Percentiles rank a stretch among this genome's conserved stretches.
Evolutionary conservation across 2,113 vertebrate species (phyloP).

Genomic region (Illadopsis cleaveri): DNA sequence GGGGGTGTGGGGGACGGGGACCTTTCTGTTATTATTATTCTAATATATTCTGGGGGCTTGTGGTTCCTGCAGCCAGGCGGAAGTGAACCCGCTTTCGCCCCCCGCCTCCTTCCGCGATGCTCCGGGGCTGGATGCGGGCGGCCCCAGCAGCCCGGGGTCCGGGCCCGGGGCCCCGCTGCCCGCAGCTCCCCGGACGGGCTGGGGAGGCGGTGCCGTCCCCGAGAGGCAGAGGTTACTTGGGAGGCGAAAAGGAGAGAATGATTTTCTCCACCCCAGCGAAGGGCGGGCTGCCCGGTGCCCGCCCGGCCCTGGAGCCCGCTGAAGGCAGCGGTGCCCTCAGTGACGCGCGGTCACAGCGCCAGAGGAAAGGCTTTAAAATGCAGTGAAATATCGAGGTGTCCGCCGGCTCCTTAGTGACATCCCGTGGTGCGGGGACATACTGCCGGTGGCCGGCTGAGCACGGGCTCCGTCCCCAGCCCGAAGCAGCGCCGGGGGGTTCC

Average conservation of each 20-base stretch:
- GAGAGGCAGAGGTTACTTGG: background rate
- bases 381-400: background rate
- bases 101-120: constrained; percentile 53
- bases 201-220: background rate
- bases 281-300: background rate
- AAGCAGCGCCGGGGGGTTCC: background rate
- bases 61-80: constrained; percentile 78
- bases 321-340: background rate
- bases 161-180: background rate
- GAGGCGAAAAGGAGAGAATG: no score
- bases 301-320: background rate
- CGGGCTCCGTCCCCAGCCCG: no score
- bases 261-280: background rate
- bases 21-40: constrained; percentile 2
- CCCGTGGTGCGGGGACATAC: background rate
- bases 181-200: background rate
- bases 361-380: background rate
- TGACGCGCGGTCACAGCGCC: background rate
- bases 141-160: background rate
- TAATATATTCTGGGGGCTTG: constrained; percentile 63
- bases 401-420: constrained; percentile 37
- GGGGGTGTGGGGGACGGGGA: background rate
- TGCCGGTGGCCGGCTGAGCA: background rate
- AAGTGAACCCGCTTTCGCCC: constrained; percentile 73
- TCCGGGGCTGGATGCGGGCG: background rate